Evolutionary conservation across 1,140 invertebrate species (phyloP).

Genomic region (Drosophila equinoxialis): DNA sequence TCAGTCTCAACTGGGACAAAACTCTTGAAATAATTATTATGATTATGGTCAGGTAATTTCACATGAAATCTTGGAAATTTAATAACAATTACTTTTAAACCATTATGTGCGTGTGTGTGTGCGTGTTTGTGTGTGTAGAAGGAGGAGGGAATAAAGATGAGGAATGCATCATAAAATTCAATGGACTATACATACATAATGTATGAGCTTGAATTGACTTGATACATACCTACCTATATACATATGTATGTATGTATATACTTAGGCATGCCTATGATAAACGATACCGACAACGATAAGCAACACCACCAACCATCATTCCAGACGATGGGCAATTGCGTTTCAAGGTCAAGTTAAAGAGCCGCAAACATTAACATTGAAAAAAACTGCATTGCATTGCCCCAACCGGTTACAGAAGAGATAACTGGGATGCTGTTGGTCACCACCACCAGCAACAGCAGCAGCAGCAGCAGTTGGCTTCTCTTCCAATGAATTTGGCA

Average conservation of each 20-base stretch:
- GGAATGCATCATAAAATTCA: conserved; percentile 14
- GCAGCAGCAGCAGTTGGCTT: conserved; percentile 22
- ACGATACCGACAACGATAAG: neutral
- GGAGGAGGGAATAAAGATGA: conserved; percentile 31
- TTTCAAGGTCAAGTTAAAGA: conserved; percentile 40
- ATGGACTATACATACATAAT: conserved; percentile 29
- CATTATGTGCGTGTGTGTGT: neutral
- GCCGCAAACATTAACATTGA: conserved; percentile 33
- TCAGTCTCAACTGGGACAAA: neutral
- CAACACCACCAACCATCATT: conserved; percentile 9
- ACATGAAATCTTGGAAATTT: conserved; percentile 15
- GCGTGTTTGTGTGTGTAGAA: neutral
- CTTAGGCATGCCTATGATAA: neutral
- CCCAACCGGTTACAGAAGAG: conserved; percentile 53
- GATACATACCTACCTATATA: conserved; percentile 1
- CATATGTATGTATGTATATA: too few species aligned
- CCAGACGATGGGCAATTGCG: conserved; percentile 37
- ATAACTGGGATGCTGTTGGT: conserved; percentile 28
- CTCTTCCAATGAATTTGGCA: conserved; percentile 40
- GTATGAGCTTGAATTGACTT: conserved; percentile 37
- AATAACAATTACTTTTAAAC: conserved; percentile 34
- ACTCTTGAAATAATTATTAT: neutral
- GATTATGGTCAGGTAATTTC: conserved; percentile 13
- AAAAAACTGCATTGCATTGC: conserved; percentile 42
- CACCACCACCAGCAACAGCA: neutral